Conservation (phyloP, 1,140 invertebrate species). For the Drosophila melanica region DNA sequence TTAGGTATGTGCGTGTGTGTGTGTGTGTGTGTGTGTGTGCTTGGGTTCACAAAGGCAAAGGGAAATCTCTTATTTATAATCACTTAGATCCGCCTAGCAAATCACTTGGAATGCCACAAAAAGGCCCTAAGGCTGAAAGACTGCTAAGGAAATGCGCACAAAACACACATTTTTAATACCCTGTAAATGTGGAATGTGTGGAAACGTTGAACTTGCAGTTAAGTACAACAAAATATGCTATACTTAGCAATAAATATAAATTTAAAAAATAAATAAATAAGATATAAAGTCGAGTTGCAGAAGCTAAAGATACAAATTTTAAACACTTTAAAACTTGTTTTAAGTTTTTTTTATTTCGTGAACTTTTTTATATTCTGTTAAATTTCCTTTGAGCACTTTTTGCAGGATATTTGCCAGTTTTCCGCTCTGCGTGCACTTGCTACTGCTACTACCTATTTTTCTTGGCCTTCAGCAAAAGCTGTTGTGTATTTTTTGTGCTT, state of each 20-base stretch:
- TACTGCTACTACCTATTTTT: not conserved
- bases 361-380: too few relatives aligned
- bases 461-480: not conserved
- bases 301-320: too few relatives aligned
- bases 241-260: too few relatives aligned
- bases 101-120: conserved; percentile 44
- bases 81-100: conserved; percentile 63
- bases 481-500: conserved; percentile 4
- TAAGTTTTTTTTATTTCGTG: too few relatives aligned
- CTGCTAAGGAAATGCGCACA: not conserved
- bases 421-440: not conserved
- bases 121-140: conserved; percentile 12
- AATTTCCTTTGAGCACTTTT: not conserved
- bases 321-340: too few relatives aligned
- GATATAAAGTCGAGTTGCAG: too few relatives aligned
- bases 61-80: conserved; percentile 73
- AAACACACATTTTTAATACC: conserved; percentile 24
- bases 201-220: not conserved
- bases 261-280: too few relatives aligned
- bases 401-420: conserved; percentile 3
- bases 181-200: not conserved
- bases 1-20: conserved; percentile 6
- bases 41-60: conserved; percentile 12
- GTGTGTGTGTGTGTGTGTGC: conserved; percentile 14
- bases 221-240: too few relatives aligned